Conservation (phyloP, 2,888 invertebrate species). For the Latrodectus hesperus region DNA sequence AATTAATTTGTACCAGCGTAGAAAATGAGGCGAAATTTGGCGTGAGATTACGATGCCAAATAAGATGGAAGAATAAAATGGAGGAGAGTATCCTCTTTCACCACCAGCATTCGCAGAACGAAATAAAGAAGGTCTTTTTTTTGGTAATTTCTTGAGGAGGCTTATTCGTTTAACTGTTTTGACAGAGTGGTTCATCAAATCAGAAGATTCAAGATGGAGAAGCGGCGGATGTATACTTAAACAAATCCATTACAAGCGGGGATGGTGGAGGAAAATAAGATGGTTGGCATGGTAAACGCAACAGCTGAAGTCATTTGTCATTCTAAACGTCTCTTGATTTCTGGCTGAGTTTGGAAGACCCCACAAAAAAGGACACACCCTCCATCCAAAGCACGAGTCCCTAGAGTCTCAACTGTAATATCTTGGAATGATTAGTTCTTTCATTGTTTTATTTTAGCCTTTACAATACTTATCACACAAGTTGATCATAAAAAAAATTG, state of each 20-base stretch:
- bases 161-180: slow-evolving; percentile 42
- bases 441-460: no score
- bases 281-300: slow-evolving; percentile 31
- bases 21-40: slow-evolving; percentile 24
- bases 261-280: background rate
- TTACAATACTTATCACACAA: no score
- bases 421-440: no score
- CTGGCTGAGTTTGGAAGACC: background rate
- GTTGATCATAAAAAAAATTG: no score
- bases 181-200: slow-evolving; percentile 47
- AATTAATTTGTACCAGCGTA: slow-evolving; percentile 29
- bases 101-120: slow-evolving; percentile 3
- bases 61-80: background rate
- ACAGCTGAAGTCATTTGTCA: slow-evolving; percentile 63
- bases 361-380: slow-evolving; percentile 34
- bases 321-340: slow-evolving; percentile 28
- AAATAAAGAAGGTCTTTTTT: background rate
- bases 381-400: no score
- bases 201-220: slow-evolving; percentile 37
- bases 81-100: slow-evolving; percentile 3
- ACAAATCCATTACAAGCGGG: slow-evolving; percentile 15
- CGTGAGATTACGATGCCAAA: slow-evolving; percentile 36
- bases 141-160: slow-evolving; percentile 4
- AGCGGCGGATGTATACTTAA: slow-evolving; percentile 41
- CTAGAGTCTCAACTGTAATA: no score